Percentiles rank a stretch among this genome's conserved stretches.
Conservation (phyloP, 64 coral and sea anemone genomes). For the Dendronephthya gigantea region DNA sequence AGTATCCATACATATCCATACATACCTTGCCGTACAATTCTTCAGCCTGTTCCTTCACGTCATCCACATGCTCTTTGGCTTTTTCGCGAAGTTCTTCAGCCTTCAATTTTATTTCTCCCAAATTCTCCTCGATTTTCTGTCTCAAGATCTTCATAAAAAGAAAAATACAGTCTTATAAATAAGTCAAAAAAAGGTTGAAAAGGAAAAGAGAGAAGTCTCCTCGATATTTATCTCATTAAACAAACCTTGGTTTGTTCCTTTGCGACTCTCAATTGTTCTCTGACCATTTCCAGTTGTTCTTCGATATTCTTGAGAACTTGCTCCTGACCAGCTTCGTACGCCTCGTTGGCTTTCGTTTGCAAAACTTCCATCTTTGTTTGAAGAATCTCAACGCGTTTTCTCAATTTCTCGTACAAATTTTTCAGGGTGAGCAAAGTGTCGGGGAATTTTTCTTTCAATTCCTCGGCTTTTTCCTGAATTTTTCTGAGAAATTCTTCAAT, state of each 20-base stretch:
- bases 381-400: neutral
- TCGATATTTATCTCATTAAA: no score
- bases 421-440: neutral
- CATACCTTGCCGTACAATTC: neutral
- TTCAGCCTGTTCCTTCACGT: slow-evolving; percentile 2
- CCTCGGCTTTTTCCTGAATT: neutral
- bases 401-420: neutral
- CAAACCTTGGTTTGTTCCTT: neutral
- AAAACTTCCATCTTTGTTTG: neutral
- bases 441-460: neutral
- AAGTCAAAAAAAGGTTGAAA: no score
- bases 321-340: neutral
- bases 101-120: neutral
- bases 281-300: neutral
- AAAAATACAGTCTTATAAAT: no score
- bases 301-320: neutral
- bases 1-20: neutral
- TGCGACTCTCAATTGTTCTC: neutral
- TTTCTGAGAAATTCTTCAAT: neutral
- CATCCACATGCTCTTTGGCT: slow-evolving; percentile 23
- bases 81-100: neutral
- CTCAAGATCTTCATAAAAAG: neutral
- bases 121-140: neutral
- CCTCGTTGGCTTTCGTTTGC: neutral
- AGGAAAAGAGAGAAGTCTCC: no score